Evolutionary conservation across 2,888 invertebrate genomes (phyloP), one percentile per base, ranked within the genome.

Genomic region (Anagyrus pseudococci): DNA sequence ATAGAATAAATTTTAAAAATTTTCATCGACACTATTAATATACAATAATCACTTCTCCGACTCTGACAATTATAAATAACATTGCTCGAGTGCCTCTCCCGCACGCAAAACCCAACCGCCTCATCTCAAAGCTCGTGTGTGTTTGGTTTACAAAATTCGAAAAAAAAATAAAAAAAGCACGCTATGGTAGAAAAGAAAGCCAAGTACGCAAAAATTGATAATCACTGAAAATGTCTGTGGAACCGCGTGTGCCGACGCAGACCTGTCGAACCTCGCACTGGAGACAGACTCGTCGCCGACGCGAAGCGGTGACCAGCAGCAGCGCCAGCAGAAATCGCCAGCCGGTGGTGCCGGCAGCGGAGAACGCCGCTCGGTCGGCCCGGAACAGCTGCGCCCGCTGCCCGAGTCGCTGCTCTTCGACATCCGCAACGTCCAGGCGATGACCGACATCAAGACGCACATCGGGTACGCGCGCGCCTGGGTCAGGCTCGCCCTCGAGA

Each of bases 381-480:
- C 84, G 8, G 85, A 85, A 69, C 84, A 84, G 64, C 72, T 85
- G 29, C 85, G 89, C 55, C 89, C 91, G 1, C 81, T 96, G 64
- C 94, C 95, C 0, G 90, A 92, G 71, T 93, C 93, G 15, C 84
- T 96, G 29, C 89, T 92, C 37, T 93, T 93, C 80, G 96, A 96
- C 82, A 92, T 96, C 84, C 91, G 93, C 73, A 94, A 93, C 78
- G 89, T 95, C 33, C 91, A 95, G 84, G 90, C 93, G 25, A 98
- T 99, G 96, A 91, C 93, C 0, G 98, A 98, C 78, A 97, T 99
- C 60, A 97, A 96, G 83, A 98, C 98, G 0, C 96, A 98, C 73
- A 96, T 98, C 70, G 99, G 98, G 1, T 93, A 92, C 79, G 93
- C 94, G 0, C 86, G 98, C 71, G 98, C 99, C 1, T 99, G 96